Conservation (phyloP, 2,113 vertebrate species). For the Phycodurus eques region DNA sequence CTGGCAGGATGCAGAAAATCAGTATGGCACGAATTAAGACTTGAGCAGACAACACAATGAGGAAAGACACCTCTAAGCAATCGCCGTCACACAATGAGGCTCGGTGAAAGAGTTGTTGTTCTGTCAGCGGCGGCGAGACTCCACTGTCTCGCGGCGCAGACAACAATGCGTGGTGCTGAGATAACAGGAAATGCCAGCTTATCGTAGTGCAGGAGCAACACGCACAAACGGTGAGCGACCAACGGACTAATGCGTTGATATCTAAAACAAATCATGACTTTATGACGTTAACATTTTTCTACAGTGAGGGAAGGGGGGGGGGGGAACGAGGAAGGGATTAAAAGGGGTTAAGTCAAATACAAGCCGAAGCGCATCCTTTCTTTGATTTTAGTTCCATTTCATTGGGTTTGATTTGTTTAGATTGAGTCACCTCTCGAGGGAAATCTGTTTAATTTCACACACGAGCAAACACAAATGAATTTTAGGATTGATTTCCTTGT, state of each 20-base stretch:
- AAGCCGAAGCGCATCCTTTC: conserved; percentile 48
- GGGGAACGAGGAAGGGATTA: conserved; percentile 30
- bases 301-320: neutral
- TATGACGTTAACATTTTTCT: neutral
- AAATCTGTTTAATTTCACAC: conserved; percentile 76
- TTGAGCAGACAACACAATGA: conserved; percentile 48
- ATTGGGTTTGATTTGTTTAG: conserved; percentile 67
- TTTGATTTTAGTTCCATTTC: conserved; percentile 67
- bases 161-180: conserved; percentile 64
- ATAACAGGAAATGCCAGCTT: conserved; percentile 77
- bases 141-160: conserved; percentile 54
- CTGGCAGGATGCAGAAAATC: conserved; percentile 47
- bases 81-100: conserved; percentile 43
- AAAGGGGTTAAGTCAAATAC: conserved; percentile 50
- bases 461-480: conserved; percentile 66
- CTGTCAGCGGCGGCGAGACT: conserved; percentile 51
- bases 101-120: conserved; percentile 54
- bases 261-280: neutral
- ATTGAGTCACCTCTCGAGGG: conserved; percentile 67
- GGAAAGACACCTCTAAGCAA: conserved; percentile 33
- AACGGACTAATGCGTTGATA: conserved; percentile 4
- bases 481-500: conserved; percentile 64
- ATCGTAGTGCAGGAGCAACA: conserved; percentile 52
- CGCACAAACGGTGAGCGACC: conserved; percentile 22
- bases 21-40: conserved; percentile 55